phyloP scores from a whole-genome alignment of 1,140 invertebrate genomes.

The Euura saliciscinereae region DNA sequence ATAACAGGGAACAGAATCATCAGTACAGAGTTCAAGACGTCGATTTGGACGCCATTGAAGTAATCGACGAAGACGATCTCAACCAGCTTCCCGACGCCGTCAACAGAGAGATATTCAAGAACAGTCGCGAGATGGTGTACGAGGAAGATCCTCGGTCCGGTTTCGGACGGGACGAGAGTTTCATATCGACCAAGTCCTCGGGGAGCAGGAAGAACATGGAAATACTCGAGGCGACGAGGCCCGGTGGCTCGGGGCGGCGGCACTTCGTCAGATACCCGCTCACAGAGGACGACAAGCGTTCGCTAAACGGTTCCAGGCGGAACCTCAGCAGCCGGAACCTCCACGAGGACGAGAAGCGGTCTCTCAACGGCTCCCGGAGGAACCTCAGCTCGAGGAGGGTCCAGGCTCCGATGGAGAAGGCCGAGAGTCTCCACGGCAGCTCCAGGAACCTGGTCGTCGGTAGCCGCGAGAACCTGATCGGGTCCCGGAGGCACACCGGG shows the following conservation, averaged over 20 bases:
- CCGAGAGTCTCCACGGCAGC: conserved; percentile 21
- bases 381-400: conserved; percentile 30
- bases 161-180: conserved; percentile 24
- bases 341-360: conserved; percentile 31
- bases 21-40: conserved; percentile 34
- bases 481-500: conserved; percentile 30
- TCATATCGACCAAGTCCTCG: conserved; percentile 8
- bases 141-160: conserved; percentile 30
- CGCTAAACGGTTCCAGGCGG: conserved; percentile 26
- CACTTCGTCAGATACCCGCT: conserved; percentile 14
- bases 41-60: conserved; percentile 37
- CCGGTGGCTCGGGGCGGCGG: background rate
- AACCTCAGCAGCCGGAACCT: conserved; percentile 30
- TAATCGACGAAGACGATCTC: conserved; percentile 36
- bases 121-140: conserved; percentile 40
- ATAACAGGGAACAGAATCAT: conserved; percentile 9
- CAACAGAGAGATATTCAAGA: conserved; percentile 42
- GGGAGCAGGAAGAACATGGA: conserved; percentile 1
- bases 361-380: conserved; percentile 29
- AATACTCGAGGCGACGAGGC: background rate
- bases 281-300: conserved; percentile 35
- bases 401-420: conserved; percentile 30
- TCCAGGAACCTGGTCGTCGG: conserved; percentile 21
- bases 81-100: conserved; percentile 41
- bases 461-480: conserved; percentile 27